Base-by-base conservation (phyloP, 2,797 vertebrate species). In the Manis javanica region DNA sequence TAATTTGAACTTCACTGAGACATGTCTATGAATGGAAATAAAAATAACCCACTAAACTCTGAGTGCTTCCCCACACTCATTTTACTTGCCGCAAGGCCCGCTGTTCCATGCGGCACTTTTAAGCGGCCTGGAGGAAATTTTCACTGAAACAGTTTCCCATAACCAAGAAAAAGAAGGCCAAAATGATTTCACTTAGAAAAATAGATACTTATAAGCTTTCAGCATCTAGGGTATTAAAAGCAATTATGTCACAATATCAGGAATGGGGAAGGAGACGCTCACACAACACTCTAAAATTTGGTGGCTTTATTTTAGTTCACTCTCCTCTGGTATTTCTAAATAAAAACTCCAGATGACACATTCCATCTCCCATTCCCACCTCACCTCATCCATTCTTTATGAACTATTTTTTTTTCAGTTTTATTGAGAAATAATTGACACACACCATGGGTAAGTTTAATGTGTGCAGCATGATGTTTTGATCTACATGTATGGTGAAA, bases 1-100 rank as follows among this genome's bases (percentile, higher is more conserved):
- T 98, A 98, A 98, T 98, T 97, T 98, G 94, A 98, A 98, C 97
- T 98, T 98, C 96, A 98, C 87, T 89, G 95, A 98, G 98, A 98
- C 95, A 96, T 6, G 11, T 96, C 84, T 96, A 97, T 92, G 97
- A 98, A 98, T 93, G 96, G 96, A 97, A 98, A 96, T 95, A 98
- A 98, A 98, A 98, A 98, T 97, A 98, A 93, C 95, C 59, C 57
- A 51, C 79, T 95, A 91, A 98, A 97, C 68, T 15, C 6, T 78
- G 97, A 98, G 92, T 84, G 94, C 97, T 97, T 98, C 97, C 97
- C 97, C 96, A 89, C 93, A 81, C 24, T 42, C 74, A 87, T 82
- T 94, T 95, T 87, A 81, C 85, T 97, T 95, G 94, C 94, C 66
- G 96, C 91, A 69, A 69, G 75, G 37, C 21, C 86, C 66, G 57